phyloP scores from a whole-genome alignment of 2,797 vertebrate genomes.

The Sebastes nivosus region DNA sequence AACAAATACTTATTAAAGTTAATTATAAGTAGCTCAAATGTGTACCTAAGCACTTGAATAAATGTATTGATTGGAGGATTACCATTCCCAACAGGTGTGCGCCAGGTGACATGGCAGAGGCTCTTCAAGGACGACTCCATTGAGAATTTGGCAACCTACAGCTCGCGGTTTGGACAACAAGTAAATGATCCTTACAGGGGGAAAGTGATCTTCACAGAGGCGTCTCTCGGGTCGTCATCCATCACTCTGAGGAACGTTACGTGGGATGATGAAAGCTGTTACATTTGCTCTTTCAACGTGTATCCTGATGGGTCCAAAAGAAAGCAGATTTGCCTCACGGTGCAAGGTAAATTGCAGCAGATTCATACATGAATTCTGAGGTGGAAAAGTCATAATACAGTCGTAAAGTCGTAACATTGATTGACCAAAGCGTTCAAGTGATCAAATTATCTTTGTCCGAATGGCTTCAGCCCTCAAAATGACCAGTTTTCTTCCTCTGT shows the following conservation, averaged over 20 bases:
- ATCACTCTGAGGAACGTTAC: constrained; percentile 70
- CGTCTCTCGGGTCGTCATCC: constrained; percentile 49
- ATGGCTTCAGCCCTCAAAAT: neutral
- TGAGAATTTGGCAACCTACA: constrained; percentile 74
- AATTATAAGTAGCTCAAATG: no score
- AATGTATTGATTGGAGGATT: neutral
- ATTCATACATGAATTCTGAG: neutral
- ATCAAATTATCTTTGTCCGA: no score
- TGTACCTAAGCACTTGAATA: neutral
- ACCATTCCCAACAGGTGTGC: constrained; percentile 52
- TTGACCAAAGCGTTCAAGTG: neutral
- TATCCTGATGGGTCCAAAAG: constrained; percentile 70
- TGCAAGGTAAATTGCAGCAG: constrained; percentile 64
- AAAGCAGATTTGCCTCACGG: constrained; percentile 64
- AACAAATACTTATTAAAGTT: neutral
- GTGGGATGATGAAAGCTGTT: constrained; percentile 76
- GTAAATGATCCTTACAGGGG: constrained; percentile 34
- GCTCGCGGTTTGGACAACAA: constrained; percentile 42
- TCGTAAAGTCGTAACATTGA: no score
- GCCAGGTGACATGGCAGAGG: constrained; percentile 78
- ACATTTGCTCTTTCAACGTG: constrained; percentile 73
- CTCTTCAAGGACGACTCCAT: neutral
- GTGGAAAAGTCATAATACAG: neutral
- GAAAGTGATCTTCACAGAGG: constrained; percentile 56
- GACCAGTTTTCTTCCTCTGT: neutral